Conservation (phyloP, 2,113 vertebrate genomes). For the Malaclemys terrapin region DNA sequence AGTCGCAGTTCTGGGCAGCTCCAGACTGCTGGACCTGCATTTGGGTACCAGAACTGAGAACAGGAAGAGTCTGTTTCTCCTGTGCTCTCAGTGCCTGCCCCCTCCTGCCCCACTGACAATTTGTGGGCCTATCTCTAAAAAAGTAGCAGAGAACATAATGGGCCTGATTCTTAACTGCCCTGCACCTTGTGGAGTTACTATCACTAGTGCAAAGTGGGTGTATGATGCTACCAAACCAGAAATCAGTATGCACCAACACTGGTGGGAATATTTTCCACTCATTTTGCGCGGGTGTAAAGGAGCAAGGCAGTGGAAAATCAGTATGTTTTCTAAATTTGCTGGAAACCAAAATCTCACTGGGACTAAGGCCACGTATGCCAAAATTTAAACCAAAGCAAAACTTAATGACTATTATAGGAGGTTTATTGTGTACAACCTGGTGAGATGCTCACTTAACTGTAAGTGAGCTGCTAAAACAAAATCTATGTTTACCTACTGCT, state of each 20-base stretch:
- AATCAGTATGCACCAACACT: neutral
- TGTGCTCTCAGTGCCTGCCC: neutral
- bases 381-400: constrained; percentile 65
- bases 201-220: neutral
- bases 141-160: neutral
- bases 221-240: neutral
- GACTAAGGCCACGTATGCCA: constrained; percentile 38
- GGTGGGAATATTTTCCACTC: neutral
- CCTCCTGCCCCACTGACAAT: neutral
- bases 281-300: neutral
- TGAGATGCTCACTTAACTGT: constrained; percentile 64
- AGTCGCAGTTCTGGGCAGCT: neutral
- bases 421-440: constrained; percentile 66
- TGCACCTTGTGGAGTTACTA: neutral
- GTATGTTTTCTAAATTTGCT: constrained; percentile 50
- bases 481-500: constrained; percentile 66
- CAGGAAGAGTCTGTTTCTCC: neutral
- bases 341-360: constrained; percentile 54
- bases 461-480: constrained; percentile 74
- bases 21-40: no score
- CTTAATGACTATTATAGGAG: constrained; percentile 63
- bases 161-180: neutral
- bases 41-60: neutral
- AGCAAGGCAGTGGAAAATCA: constrained; percentile 17
- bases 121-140: neutral